phyloP scores from a whole-genome alignment of 1,140 invertebrate genomes.

The Cydia splendana region DNA sequence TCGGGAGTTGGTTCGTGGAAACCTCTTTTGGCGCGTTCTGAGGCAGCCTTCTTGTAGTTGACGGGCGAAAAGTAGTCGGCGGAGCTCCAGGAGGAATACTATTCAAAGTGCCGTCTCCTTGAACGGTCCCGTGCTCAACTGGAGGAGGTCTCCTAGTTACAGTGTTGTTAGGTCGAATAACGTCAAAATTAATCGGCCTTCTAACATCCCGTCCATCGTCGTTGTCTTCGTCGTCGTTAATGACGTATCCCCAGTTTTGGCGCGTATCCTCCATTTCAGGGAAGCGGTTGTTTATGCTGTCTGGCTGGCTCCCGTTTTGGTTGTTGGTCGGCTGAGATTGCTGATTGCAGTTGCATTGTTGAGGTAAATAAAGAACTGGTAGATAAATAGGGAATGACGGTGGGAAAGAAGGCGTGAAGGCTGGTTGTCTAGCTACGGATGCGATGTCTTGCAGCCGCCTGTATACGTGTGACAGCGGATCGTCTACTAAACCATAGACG shows the following conservation, averaged over 20 bases:
- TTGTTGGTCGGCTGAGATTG: slow-evolving; percentile 20
- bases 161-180: slow-evolving; percentile 41
- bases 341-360: slow-evolving; percentile 46
- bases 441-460: slow-evolving; percentile 54
- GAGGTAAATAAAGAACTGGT: slow-evolving; percentile 54
- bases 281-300: slow-evolving; percentile 36
- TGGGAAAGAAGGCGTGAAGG: slow-evolving; percentile 35
- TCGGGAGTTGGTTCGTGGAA: slow-evolving; percentile 54
- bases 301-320: not conserved
- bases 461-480: slow-evolving; percentile 51
- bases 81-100: not conserved
- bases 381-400: slow-evolving; percentile 48
- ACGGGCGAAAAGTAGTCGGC: slow-evolving; percentile 25
- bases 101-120: slow-evolving; percentile 23
- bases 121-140: slow-evolving; percentile 39
- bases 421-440: slow-evolving; percentile 44
- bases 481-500: slow-evolving; percentile 44
- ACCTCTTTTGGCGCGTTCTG: slow-evolving; percentile 39
- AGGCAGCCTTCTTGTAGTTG: slow-evolving; percentile 26
- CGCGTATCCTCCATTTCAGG: slow-evolving; percentile 53
- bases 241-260: slow-evolving; percentile 53
- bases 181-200: slow-evolving; percentile 47
- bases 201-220: slow-evolving; percentile 41
- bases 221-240: slow-evolving; percentile 38
- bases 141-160: slow-evolving; percentile 39